phyloP scores from a whole-genome alignment of 2,113 vertebrate genomes.

The Bostrychus sinensis region DNA sequence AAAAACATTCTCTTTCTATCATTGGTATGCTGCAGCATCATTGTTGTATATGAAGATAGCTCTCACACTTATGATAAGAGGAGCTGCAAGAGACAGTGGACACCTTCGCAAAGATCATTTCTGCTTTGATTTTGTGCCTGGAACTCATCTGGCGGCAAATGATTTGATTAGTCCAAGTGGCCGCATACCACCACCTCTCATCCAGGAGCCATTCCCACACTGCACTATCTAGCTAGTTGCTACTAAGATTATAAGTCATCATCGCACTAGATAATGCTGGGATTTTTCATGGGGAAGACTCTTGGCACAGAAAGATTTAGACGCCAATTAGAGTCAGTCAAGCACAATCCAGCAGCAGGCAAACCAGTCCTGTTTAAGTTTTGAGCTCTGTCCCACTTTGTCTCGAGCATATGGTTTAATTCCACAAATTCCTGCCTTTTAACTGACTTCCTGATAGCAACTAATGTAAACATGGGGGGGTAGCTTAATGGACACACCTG shows the following conservation, averaged over 20 bases:
- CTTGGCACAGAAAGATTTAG: conserved; percentile 34
- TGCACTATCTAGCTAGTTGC: conserved; percentile 11
- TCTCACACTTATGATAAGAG: conserved; percentile 47
- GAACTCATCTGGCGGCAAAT: conserved; percentile 61
- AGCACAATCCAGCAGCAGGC: conserved; percentile 10
- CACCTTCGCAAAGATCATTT: conserved; percentile 18
- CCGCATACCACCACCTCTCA: conserved; percentile 74
- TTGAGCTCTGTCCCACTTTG: conserved; percentile 15
- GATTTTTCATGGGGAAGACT: conserved; percentile 5
- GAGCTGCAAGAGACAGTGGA: conserved; percentile 8
- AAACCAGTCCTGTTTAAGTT: neutral
- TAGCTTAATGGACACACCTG: conserved; percentile 60
- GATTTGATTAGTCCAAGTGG: conserved; percentile 70
- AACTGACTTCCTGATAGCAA: conserved; percentile 64
- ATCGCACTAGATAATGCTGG: conserved; percentile 42
- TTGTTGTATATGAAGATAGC: conserved; percentile 24
- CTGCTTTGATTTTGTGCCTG: conserved; percentile 61
- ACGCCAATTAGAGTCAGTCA: conserved; percentile 51
- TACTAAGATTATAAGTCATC: conserved; percentile 46
- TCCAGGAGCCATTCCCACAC: conserved; percentile 53
- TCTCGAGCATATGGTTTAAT: conserved; percentile 9
- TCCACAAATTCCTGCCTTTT: conserved; percentile 69
- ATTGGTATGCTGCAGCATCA: conserved; percentile 26
- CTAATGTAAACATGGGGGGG: conserved; percentile 70
- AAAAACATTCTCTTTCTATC: conserved; percentile 29